Evolutionary conservation across 2,113 vertebrate species (phyloP), one percentile per base, ranked within the genome.

Genomic region (Dinomys branickii): DNA sequence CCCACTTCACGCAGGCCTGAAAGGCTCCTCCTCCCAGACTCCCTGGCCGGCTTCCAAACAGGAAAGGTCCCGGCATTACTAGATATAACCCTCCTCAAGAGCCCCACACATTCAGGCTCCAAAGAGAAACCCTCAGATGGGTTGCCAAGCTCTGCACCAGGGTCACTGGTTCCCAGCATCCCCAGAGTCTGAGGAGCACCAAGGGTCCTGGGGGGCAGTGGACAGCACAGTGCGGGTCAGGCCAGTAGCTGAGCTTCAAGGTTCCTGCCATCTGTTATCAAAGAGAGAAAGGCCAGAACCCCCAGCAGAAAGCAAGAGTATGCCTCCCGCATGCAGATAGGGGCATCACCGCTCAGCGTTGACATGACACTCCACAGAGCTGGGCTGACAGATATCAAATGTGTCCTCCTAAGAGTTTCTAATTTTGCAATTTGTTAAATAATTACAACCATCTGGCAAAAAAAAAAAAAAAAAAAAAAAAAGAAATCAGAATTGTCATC

Each of bases 111-210:
- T 54, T n/a, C 59, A 9, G 73, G 58, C 82, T 94, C 85, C 75
- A n/a, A 95, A 94, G 73, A 56, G 50, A 97, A 97, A 80, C 78
- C 80, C 85, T 97, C 90, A 98, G 96, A 97, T 88, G 65, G 69
- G 85, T 58, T 97, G 96, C 97, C 97, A 96, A 96, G 82, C 77
- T 44, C 77, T 59, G 71, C 77, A 61, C 35, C 90, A 82, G 78
- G 78, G 96, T 95, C 96, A 96, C 59, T 14, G 24, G 81, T 44
- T 95, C 83, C 88, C 73, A 95, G 14, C 58, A 44, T 88, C 90
- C 63, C 80, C 33, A 44, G 92, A 28, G 91, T 35, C 78, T 90
- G 54, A 85, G 47, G 85, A 84, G 47, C 82, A 69, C 30, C 84
- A 58, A 41, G 75, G 26, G 69, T 67, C 86, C 80, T 8, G 3